A percentile compares a stretch with the other conserved stretches of the same genome.
phyloP scores from a whole-genome alignment of 2,113 vertebrate species.

The Labeo catla region DNA sequence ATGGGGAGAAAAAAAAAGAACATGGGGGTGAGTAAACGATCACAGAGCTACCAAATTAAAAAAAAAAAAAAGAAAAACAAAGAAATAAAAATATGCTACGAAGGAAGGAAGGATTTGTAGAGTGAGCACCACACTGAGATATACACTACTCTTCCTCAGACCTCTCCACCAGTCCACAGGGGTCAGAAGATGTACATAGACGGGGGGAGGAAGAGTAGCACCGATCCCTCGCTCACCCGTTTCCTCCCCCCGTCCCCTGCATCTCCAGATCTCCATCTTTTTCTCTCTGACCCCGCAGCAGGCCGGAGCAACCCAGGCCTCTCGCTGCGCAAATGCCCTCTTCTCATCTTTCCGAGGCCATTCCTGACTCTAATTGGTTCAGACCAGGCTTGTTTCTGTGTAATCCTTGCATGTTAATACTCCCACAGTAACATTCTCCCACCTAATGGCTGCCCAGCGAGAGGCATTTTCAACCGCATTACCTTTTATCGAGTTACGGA shows the following conservation, averaged over 20 bases:
- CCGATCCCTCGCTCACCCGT: background rate
- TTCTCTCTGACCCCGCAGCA: conserved; percentile 43
- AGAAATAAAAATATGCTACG: background rate
- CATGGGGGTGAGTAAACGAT: background rate
- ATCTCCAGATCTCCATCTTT: conserved; percentile 29
- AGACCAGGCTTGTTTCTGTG: conserved; percentile 63
- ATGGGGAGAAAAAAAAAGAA: background rate
- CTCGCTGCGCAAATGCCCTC: conserved; percentile 57
- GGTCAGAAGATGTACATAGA: conserved; percentile 7
- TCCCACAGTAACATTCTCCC: conserved; percentile 74
- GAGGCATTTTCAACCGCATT: conserved; percentile 93
- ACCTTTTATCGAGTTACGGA: conserved; percentile 93
- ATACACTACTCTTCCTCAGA: conserved; percentile 28
- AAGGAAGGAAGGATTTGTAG: background rate
- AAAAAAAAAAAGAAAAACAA: background rate
- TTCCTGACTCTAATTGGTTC: conserved; percentile 74
- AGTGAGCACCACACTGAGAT: conserved; percentile 17
- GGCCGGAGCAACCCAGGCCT: conserved; percentile 24
- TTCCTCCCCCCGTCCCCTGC: background rate
- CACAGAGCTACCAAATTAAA: background rate
- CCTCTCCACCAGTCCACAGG: conserved; percentile 20
- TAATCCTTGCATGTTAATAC: conserved; percentile 78
- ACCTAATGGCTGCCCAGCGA: conserved; percentile 88
- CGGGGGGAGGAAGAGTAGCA: background rate
- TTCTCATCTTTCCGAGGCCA: conserved; percentile 53